These are phyloP conservation scores for Clarias batrachus DNA, from an alignment of 2,113 vertebrate genomes.

Conservation along the genomic window DNA sequence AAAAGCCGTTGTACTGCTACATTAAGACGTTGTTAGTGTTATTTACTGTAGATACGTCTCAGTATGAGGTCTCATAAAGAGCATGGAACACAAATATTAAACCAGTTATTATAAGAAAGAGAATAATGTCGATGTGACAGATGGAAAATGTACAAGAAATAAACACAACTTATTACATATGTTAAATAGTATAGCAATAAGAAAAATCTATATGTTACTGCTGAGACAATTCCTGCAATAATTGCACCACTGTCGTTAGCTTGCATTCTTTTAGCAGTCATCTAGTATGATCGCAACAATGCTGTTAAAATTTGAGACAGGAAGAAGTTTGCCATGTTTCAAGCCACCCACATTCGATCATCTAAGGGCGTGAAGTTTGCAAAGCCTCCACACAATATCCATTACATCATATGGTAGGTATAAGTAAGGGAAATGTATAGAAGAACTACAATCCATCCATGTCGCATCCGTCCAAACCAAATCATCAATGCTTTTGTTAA, in stretches of 20 bases:
- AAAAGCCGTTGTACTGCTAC: too few species aligned
- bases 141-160: neutral
- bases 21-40: neutral
- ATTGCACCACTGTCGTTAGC: neutral
- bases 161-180: neutral
- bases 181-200: neutral
- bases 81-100: neutral
- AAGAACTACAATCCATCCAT: neutral
- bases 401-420: neutral
- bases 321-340: neutral
- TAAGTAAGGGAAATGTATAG: neutral
- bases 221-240: neutral
- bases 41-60: neutral
- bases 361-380: neutral
- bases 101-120: neutral
- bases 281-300: neutral
- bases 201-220: neutral
- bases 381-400: neutral
- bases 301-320: neutral
- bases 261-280: neutral
- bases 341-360: neutral
- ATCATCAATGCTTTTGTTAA: neutral
- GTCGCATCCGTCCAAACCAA: neutral
- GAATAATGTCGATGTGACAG: neutral
- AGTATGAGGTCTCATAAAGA: neutral